These are phyloP conservation scores for Coleophora deauratella DNA, from an alignment of 2,888 invertebrate species.

Conservation along the genomic window DNA sequence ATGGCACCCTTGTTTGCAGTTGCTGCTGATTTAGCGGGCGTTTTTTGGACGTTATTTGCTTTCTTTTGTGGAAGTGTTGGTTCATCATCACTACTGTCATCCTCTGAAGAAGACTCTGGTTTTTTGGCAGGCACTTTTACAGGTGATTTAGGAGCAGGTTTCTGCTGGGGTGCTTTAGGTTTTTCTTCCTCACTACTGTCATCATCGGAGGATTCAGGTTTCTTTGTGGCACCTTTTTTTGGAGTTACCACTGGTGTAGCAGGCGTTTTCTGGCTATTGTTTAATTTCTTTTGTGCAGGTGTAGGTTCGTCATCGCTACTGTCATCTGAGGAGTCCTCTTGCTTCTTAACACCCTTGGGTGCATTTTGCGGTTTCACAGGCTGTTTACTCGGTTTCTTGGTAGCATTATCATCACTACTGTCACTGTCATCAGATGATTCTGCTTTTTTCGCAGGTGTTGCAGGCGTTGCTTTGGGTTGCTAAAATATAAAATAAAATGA, in stretches of 20 bases:
- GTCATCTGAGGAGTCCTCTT: slow-evolving; percentile 39
- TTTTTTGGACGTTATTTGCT: slow-evolving; percentile 15
- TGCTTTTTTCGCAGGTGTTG: slow-evolving; percentile 36
- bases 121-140: too few species aligned
- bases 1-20: slow-evolving; percentile 8
- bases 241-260: slow-evolving; percentile 16
- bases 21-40: slow-evolving; percentile 15
- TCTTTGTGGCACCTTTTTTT: slow-evolving; percentile 12
- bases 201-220: slow-evolving; percentile 38
- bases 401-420: slow-evolving; percentile 44
- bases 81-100: slow-evolving; percentile 39
- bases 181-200: slow-evolving; percentile 44
- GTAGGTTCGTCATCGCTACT: slow-evolving; percentile 33
- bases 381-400: slow-evolving; percentile 25
- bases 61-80: slow-evolving; percentile 19
- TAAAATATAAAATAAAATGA: slow-evolving; percentile 21
- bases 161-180: slow-evolving; percentile 13
- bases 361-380: slow-evolving; percentile 21
- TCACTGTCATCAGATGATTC: slow-evolving; percentile 45
- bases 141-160: slow-evolving; percentile 22
- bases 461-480: slow-evolving; percentile 23
- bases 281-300: slow-evolving; percentile 7
- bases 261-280: slow-evolving; percentile 9
- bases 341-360: slow-evolving; percentile 17
- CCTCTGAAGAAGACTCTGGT: slow-evolving; percentile 13